These are phyloP conservation scores for Neoitamus cyanurus DNA, from an alignment of 2,888 invertebrate species.

Conservation along the genomic window DNA sequence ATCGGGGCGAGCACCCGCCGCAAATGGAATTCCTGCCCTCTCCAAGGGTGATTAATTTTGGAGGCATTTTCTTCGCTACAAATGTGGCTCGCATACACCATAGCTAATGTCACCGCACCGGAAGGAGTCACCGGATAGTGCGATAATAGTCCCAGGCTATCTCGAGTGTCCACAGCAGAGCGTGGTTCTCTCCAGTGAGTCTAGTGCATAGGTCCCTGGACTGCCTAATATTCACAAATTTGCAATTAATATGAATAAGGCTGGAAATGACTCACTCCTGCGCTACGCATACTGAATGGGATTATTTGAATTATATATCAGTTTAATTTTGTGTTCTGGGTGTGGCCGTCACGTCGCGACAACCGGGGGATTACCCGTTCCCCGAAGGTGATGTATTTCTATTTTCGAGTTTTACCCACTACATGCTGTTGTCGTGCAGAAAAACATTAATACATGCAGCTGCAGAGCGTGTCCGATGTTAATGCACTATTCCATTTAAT, in stretches of 20 bases:
- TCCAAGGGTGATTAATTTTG: slow-evolving; percentile 15
- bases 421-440: not conserved
- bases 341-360: not conserved
- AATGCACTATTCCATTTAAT: not conserved
- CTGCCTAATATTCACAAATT: slow-evolving; percentile 35
- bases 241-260: slow-evolving; percentile 33
- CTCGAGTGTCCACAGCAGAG: not conserved
- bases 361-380: not conserved
- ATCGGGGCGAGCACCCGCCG: not conserved
- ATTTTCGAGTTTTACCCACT: not conserved
- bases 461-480: not conserved
- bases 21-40: not conserved
- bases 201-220: no score
- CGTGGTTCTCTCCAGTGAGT: no score
- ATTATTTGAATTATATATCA: slow-evolving; percentile 37
- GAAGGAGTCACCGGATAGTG: not conserved
- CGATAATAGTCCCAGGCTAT: not conserved
- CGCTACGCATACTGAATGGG: not conserved
- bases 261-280: not conserved
- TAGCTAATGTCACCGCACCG: not conserved
- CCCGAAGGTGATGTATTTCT: not conserved
- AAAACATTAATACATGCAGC: not conserved
- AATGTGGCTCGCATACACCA: not conserved
- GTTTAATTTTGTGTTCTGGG: not conserved
- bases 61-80: not conserved